Conservation (phyloP, 2,797 vertebrate genomes). For the Danio kyathit region DNA sequence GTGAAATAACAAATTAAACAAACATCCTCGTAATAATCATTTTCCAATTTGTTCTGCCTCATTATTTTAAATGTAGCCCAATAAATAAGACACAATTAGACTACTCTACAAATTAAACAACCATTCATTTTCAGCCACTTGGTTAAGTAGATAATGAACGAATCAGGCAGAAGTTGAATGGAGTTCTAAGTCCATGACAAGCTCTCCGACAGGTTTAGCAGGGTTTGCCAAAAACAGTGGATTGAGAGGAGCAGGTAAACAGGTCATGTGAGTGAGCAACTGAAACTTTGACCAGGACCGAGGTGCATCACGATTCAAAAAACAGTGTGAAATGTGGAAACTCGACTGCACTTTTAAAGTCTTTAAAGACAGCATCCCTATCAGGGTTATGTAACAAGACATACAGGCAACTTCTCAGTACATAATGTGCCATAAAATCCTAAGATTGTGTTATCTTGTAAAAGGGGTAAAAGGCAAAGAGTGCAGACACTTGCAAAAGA, state of each 20-base stretch:
- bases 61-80: neutral
- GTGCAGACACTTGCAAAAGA: constrained; percentile 40
- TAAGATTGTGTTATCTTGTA: constrained; percentile 62
- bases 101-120: neutral
- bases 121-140: neutral
- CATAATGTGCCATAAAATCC: constrained; percentile 60
- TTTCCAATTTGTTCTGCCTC: too few relatives aligned
- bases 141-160: neutral
- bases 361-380: constrained; percentile 1
- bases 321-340: constrained; percentile 9
- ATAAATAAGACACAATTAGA: neutral
- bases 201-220: constrained; percentile 75
- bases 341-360: neutral
- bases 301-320: constrained; percentile 4
- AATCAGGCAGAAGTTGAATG: constrained; percentile 1
- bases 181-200: constrained; percentile 49
- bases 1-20: too few relatives aligned
- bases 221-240: constrained; percentile 56
- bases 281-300: constrained; percentile 27
- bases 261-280: constrained; percentile 47
- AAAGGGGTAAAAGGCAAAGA: constrained; percentile 62
- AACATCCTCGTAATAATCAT: too few relatives aligned
- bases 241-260: constrained; percentile 50
- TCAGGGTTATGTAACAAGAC: constrained; percentile 6
- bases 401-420: constrained; percentile 9